Evolutionary conservation across 2,797 vertebrate species (phyloP).

Genomic region (Vipera ursinii): DNA sequence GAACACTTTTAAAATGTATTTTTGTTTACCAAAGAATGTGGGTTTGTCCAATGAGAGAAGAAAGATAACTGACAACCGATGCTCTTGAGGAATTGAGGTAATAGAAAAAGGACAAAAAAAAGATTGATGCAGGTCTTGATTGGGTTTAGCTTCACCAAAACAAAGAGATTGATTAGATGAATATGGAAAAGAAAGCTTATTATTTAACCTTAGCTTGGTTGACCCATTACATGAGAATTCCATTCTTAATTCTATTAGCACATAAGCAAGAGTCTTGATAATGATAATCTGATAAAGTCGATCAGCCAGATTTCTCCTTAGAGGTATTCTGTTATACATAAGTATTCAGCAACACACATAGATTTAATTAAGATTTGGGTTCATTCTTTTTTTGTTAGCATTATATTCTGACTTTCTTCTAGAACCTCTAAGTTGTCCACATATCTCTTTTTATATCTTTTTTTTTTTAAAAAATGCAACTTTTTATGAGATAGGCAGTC

Average conservation of each 20-base stretch:
- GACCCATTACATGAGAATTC: neutral
- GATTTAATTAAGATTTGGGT: neutral
- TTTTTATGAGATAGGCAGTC: neutral
- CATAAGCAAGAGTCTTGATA: neutral
- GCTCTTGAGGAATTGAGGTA: neutral
- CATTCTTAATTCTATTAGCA: neutral
- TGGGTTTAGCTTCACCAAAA: neutral
- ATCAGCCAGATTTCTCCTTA: neutral
- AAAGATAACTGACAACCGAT: neutral
- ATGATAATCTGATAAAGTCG: neutral
- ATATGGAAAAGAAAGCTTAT: neutral
- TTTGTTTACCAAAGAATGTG: neutral
- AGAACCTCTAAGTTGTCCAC: neutral
- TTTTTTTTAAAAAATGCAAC: neutral
- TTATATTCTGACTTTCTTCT: neutral
- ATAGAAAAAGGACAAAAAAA: neutral
- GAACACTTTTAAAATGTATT: neutral
- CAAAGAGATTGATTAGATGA: neutral
- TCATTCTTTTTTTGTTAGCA: neutral
- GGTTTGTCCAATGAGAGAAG: neutral
- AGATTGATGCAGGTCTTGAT: neutral
- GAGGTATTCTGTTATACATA: neutral
- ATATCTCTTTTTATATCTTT: neutral
- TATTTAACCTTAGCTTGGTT: neutral
- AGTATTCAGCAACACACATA: neutral